phyloP scores from a whole-genome alignment of 2,888 invertebrate genomes.

The Leptothorax acervorum region DNA sequence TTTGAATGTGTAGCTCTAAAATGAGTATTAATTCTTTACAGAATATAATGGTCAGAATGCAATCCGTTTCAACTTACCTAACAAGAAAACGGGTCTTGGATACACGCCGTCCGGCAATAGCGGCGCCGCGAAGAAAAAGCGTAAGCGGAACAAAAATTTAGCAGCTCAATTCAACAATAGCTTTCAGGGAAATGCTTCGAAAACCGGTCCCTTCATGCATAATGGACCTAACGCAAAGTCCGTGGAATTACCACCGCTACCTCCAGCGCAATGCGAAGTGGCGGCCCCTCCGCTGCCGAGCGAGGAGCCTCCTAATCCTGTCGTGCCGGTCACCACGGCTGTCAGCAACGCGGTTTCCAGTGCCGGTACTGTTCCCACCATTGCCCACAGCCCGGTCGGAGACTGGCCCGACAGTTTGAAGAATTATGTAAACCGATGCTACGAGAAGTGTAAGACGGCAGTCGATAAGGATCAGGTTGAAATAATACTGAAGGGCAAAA shows the following conservation, averaged over 20 bases:
- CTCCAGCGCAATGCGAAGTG: slow-evolving; percentile 85
- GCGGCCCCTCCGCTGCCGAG: slow-evolving; percentile 87
- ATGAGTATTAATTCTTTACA: slow-evolving; percentile 52
- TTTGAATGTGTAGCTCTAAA: neutral
- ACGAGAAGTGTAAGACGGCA: slow-evolving; percentile 94
- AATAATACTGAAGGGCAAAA: slow-evolving; percentile 96
- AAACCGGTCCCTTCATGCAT: slow-evolving; percentile 72
- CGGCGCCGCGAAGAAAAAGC: slow-evolving; percentile 91
- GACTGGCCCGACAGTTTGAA: slow-evolving; percentile 93
- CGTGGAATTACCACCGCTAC: slow-evolving; percentile 86
- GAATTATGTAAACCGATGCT: slow-evolving; percentile 96
- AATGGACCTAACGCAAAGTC: slow-evolving; percentile 76
- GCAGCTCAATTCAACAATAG: slow-evolving; percentile 84
- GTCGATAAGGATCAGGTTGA: slow-evolving; percentile 98
- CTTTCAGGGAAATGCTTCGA: slow-evolving; percentile 81
- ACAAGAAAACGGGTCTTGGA: slow-evolving; percentile 83
- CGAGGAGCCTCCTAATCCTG: slow-evolving; percentile 78
- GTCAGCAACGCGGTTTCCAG: slow-evolving; percentile 78
- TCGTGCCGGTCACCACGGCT: slow-evolving; percentile 83
- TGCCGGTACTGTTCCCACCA: slow-evolving; percentile 73
- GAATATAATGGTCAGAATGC: slow-evolving; percentile 76
- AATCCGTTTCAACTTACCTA: slow-evolving; percentile 84
- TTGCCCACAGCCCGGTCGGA: slow-evolving; percentile 87
- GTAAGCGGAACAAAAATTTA: slow-evolving; percentile 90
- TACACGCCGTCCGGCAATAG: slow-evolving; percentile 84